Evolutionary conservation across 2,888 invertebrate genomes (phyloP).

Genomic region (Apamea monoglypha): DNA sequence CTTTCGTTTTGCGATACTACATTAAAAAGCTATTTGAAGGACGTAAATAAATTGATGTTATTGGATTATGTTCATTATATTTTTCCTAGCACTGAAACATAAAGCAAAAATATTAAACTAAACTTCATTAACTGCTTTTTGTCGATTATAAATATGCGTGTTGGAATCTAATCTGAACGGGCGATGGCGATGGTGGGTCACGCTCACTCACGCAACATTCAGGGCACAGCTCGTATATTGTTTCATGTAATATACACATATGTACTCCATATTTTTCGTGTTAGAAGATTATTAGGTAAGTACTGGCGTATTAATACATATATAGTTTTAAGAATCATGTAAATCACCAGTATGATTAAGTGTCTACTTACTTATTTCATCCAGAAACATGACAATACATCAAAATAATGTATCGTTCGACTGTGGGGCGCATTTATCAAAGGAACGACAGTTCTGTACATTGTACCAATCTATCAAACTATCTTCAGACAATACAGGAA

Average conservation of each 20-base stretch:
- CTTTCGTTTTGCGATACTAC: conserved; percentile 12
- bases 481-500: conserved; percentile 16
- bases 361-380: neutral
- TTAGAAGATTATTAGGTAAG: too few relatives aligned
- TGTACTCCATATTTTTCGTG: too few relatives aligned
- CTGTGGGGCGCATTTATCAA: conserved; percentile 15
- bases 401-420: neutral
- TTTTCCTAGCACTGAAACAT: neutral
- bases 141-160: too few relatives aligned
- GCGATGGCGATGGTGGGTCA: too few relatives aligned
- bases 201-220: too few relatives aligned
- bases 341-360: too few relatives aligned
- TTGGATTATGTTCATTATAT: neutral
- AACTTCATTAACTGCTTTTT: too few relatives aligned
- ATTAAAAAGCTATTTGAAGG: conserved; percentile 47
- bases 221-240: too few relatives aligned
- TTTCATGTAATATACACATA: too few relatives aligned
- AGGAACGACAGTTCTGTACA: conserved; percentile 12
- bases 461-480: conserved; percentile 35
- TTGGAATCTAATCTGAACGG: too few relatives aligned
- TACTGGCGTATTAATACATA: too few relatives aligned
- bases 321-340: too few relatives aligned
- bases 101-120: neutral
- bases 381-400: neutral
- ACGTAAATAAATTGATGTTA: conserved; percentile 15